Conservation (phyloP, 2,888 invertebrate species). For the Tenodera sinensis region DNA sequence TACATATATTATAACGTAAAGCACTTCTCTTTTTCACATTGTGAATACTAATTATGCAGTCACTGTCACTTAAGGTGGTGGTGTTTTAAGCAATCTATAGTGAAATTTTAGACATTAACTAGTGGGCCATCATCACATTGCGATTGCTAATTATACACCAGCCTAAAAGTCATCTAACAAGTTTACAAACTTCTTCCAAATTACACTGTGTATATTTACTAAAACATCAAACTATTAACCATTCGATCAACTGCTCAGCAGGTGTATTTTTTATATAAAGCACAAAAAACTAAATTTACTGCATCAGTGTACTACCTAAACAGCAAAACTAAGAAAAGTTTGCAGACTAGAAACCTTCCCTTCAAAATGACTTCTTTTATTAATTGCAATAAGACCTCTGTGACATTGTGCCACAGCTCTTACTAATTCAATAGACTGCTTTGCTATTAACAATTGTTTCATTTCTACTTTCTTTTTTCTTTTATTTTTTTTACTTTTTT, state of each 20-base stretch:
- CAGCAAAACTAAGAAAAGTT: constrained; percentile 20
- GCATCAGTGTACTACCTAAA: constrained; percentile 13
- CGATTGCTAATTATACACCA: constrained; percentile 25
- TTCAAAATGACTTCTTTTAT: constrained; percentile 1
- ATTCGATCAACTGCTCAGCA: background rate
- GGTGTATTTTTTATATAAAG: background rate
- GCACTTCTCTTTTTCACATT: constrained; percentile 32
- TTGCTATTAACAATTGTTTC: constrained; percentile 9
- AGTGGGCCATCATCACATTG: constrained; percentile 24
- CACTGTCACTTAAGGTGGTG: constrained; percentile 30
- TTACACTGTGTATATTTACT: constrained; percentile 20
- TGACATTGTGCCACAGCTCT: constrained; percentile 11
- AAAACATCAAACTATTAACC: constrained; percentile 23
- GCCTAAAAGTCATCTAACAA: constrained; percentile 24
- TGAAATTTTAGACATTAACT: constrained; percentile 27
- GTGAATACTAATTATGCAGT: constrained; percentile 33
- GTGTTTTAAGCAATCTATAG: constrained; percentile 31
- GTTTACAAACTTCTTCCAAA: constrained; percentile 21
- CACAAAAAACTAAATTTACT: constrained; percentile 12
- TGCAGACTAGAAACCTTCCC: constrained; percentile 18
- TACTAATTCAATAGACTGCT: constrained; percentile 15
- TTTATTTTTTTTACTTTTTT: background rate
- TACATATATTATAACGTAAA: constrained; percentile 27
- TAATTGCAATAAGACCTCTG: background rate
- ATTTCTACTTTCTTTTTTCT: background rate